Percentiles rank a stretch among this genome's conserved stretches.
Evolutionary conservation across 1,140 invertebrate genomes (phyloP).

Genomic region (Himalopsyche phryganea): DNA sequence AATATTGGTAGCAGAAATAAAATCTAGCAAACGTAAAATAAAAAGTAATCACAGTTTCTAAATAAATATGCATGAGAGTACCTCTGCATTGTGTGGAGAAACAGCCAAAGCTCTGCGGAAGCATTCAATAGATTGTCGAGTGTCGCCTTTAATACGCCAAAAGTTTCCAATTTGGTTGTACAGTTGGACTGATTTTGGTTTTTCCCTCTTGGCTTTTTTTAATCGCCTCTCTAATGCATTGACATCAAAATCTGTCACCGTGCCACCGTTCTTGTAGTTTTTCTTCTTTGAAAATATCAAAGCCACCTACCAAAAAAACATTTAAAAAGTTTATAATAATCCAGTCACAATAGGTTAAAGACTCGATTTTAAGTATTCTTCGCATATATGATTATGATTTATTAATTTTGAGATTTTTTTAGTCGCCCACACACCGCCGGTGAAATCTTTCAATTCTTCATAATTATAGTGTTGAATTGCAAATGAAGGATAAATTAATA

Average conservation of each 20-base stretch:
- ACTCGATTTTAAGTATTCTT: background rate
- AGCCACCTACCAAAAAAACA: constrained; percentile 56
- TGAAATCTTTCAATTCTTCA: too few relatives aligned
- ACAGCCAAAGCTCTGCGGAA: constrained; percentile 80
- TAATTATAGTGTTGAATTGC: too few relatives aligned
- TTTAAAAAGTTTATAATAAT: too few relatives aligned
- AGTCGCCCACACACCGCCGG: background rate
- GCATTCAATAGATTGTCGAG: constrained; percentile 80
- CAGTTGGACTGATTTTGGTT: constrained; percentile 79
- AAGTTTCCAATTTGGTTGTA: constrained; percentile 90
- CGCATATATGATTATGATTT: too few relatives aligned
- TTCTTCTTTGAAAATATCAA: constrained; percentile 74
- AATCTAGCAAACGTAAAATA: too few relatives aligned
- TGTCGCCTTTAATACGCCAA: constrained; percentile 81
- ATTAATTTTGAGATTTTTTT: background rate
- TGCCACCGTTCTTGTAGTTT: constrained; percentile 56
- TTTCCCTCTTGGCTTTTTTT: constrained; percentile 79
- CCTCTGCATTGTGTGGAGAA: constrained; percentile 82
- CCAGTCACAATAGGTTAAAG: too few relatives aligned
- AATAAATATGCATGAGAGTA: constrained; percentile 36
- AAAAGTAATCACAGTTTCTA: too few relatives aligned
- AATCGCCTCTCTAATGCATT: constrained; percentile 71
- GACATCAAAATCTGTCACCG: constrained; percentile 71
- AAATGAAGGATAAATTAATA: too few relatives aligned
- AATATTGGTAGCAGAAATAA: too few relatives aligned